Evolutionary conservation across 1,140 invertebrate species (phyloP).

Genomic region (roundworm (Caenorhabditis elegans)): DNA sequence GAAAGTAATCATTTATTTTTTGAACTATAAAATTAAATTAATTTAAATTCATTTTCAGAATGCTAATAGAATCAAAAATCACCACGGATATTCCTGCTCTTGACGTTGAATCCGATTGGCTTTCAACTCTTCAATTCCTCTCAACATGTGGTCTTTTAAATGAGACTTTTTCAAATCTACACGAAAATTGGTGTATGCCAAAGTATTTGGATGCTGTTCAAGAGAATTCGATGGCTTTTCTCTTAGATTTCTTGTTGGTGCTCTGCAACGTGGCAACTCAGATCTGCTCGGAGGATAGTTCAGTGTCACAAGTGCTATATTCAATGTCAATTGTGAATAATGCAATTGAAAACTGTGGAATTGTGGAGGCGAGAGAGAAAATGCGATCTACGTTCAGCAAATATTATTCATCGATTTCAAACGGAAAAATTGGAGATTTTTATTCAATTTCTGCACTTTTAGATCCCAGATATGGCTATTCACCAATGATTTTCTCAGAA

Average conservation of each 20-base stretch:
- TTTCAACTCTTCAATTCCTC: conserved; percentile 4
- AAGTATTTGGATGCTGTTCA: not conserved
- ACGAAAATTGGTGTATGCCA: conserved; percentile 14
- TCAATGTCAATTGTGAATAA: not conserved
- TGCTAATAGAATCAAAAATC: not conserved
- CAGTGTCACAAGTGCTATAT: not conserved
- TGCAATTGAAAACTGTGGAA: not conserved
- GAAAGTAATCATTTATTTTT: not conserved
- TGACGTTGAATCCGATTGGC: not conserved
- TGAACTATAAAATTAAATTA: not conserved
- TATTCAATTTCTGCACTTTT: not conserved
- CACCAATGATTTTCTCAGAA: not conserved
- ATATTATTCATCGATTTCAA: not conserved
- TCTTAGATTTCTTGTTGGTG: not conserved
- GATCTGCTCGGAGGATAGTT: not conserved
- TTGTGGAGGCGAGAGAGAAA: not conserved
- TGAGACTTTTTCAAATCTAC: not conserved
- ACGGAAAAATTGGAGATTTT: not conserved
- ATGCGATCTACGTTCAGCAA: not conserved
- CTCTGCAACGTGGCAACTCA: not conserved
- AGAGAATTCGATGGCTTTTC: not conserved
- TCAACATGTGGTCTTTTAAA: not conserved
- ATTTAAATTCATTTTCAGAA: not conserved
- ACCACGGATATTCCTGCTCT: not conserved
- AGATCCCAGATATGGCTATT: not conserved